Evolutionary conservation across 2,113 vertebrate species (phyloP), one percentile per base, ranked within the genome.

Genomic region (Mustela lutreola): DNA sequence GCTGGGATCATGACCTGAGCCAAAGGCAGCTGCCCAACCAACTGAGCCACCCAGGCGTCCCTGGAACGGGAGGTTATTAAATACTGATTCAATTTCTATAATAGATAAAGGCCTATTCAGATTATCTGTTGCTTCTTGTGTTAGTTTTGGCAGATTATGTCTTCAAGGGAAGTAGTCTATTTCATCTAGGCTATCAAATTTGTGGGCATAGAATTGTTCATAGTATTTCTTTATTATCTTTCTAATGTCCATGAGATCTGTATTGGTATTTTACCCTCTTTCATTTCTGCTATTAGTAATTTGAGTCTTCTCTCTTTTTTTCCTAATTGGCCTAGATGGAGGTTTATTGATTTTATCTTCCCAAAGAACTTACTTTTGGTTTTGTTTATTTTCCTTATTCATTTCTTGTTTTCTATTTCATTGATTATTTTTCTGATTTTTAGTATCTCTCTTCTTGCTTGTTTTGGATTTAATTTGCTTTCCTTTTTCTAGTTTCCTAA

Each of bases 231-330:
- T 93, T 71, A 70, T 82, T 91, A 58, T 70, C 56, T 71, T 50
- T 93, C 33, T 75, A n/a, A 53, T 83, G 45, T 76, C n/a, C 24
- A 3, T 65, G 15, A 71, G 15, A 84, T 79, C 42, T n/a, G 8
- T 83, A 90, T 15, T 84, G 58, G 56, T 63, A 9, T 26, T n/a
- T 45, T 75, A 70, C 11, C 15, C 8, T 33, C 8, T 90, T 82
- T 95, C 58, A 53, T 95, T 90, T 90, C 67, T 89, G 67, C 63
- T 76, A 28, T 21, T 91, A 39, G 33, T 80, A 67, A 80, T 80
- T 76, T 63, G 36, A 62, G n/a, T 65, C 11, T 45, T 67, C 8
- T 5, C n/a, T 53, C 33, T 48, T 70, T 39, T 81, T 78, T 76
- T 36, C 50, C 79, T 85, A 62, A 7, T 86, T 85, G 50, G 15